Conservation (phyloP, 2,113 vertebrate genomes). For the Trematomus loennbergii region DNA sequence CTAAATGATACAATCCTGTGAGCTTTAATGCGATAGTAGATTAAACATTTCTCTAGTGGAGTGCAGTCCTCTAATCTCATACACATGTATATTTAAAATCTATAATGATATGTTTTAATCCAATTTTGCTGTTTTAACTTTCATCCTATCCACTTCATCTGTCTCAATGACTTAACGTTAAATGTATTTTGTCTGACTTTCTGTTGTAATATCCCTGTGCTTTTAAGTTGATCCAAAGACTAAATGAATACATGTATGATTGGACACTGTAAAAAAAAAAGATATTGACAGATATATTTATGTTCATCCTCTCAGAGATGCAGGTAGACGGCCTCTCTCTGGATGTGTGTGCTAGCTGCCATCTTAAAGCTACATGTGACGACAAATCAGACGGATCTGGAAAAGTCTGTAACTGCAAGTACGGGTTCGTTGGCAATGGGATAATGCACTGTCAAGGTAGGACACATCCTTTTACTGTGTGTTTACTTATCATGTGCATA, state of each 20-base stretch:
- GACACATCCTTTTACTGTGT: not conserved
- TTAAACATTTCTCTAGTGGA: no score
- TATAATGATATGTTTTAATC: no score
- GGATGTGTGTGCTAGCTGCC: conserved; percentile 90
- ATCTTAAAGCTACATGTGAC: conserved; percentile 88
- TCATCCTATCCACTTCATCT: no score
- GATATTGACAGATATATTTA: not conserved
- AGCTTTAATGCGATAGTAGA: no score
- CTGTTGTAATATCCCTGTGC: not conserved
- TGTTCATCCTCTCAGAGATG: conserved; percentile 26
- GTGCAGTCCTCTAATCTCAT: no score
- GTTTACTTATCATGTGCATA: not conserved
- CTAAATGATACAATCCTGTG: no score
- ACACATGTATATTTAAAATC: no score
- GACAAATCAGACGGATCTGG: conserved; percentile 83
- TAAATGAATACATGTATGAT: not conserved
- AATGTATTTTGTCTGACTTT: no score
- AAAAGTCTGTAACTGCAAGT: conserved; percentile 93
- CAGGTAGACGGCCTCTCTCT: conserved; percentile 29
- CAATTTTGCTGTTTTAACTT: no score
- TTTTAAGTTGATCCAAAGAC: conserved; percentile 21
- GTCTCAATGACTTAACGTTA: no score
- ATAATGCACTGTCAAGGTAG: conserved; percentile 90
- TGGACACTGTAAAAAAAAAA: not conserved
- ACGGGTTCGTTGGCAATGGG: conserved; percentile 95